These are phyloP conservation scores for Drosophila flavopinicola DNA, from an alignment of 2,888 invertebrate genomes.

Conservation along the genomic window DNA sequence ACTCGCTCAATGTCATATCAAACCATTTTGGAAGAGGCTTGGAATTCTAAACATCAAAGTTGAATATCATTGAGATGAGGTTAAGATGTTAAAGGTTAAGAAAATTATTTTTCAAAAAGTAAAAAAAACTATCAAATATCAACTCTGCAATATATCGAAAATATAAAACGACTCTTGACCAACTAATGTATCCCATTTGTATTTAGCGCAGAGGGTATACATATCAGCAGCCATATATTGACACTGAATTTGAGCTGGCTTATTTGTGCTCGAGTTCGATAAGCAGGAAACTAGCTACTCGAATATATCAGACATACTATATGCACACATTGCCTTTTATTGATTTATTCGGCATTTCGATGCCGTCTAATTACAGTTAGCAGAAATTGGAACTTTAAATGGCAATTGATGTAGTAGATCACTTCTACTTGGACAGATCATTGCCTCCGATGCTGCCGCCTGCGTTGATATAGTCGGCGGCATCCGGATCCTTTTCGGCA, in stretches of 20 bases:
- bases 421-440: slow-evolving; percentile 4
- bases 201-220: neutral
- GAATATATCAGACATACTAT: neutral
- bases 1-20: too few relatives aligned
- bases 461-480: neutral
- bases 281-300: neutral
- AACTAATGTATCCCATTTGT: too few relatives aligned
- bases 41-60: too few relatives aligned
- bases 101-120: too few relatives aligned
- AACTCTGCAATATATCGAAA: neutral
- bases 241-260: neutral
- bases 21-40: too few relatives aligned
- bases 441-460: slow-evolving; percentile 32
- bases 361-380: neutral
- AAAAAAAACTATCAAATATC: too few relatives aligned
- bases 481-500: neutral
- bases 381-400: neutral
- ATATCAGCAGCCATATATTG: neutral
- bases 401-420: neutral
- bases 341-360: slow-evolving; percentile 1
- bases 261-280: neutral
- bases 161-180: too few relatives aligned
- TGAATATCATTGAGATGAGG: too few relatives aligned
- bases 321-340: neutral
- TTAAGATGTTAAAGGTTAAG: too few relatives aligned